phyloP scores from a whole-genome alignment of 2,113 vertebrate species.

The Motacilla tschutschensis region DNA sequence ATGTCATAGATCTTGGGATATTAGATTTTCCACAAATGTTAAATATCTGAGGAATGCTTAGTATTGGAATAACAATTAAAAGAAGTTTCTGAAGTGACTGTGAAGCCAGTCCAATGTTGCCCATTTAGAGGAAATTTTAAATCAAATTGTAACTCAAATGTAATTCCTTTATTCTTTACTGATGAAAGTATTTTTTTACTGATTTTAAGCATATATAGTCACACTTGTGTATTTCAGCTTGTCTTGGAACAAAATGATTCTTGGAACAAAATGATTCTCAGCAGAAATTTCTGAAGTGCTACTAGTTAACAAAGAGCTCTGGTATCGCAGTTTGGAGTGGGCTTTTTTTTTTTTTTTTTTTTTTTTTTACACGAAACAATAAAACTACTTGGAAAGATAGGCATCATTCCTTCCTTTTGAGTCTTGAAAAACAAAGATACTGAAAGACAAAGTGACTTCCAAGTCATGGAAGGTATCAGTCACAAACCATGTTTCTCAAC shows the following conservation, averaged over 20 bases:
- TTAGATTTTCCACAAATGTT: background rate
- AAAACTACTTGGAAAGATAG: background rate
- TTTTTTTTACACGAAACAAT: background rate
- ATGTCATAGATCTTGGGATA: background rate
- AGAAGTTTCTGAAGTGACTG: conserved; percentile 48
- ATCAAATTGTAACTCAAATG: background rate
- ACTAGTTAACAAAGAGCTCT: background rate
- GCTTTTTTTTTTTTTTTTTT: background rate
- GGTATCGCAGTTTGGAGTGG: background rate
- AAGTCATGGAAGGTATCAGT: background rate
- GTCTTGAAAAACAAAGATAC: background rate
- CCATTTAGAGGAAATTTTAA: background rate
- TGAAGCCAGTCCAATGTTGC: background rate
- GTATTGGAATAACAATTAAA: conserved; percentile 28
- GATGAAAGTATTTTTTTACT: background rate
- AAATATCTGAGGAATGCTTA: conserved; percentile 29
- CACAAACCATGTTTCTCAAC: background rate
- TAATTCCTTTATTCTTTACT: background rate
- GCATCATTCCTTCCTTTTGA: background rate
- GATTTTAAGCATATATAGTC: background rate
- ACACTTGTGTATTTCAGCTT: background rate
- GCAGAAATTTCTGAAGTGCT: background rate
- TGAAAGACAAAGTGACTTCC: background rate
- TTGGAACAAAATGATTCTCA: background rate
- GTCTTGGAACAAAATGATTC: background rate